Percentiles rank a stretch among this genome's conserved stretches.
Conservation (phyloP, 2,888 invertebrate species). For the Helleia helle region DNA sequence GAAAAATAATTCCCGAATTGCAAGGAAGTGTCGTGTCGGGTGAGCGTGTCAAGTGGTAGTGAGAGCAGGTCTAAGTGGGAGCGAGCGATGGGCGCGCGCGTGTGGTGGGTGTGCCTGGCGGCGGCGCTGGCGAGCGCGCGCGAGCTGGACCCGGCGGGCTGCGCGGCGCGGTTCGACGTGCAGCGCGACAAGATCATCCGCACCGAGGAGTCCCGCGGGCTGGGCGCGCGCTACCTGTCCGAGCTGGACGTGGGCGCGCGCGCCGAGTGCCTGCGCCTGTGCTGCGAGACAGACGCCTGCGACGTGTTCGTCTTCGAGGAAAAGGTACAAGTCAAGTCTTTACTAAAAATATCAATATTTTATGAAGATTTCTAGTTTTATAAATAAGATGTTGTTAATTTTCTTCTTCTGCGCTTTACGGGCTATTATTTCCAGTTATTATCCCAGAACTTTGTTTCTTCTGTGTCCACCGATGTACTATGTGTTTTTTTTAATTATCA, state of each 20-base stretch:
- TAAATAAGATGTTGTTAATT: too few species aligned
- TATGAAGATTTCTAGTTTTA: too few species aligned
- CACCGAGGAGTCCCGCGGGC: constrained; percentile 89
- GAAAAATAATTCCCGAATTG: background rate
- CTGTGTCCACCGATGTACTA: too few species aligned
- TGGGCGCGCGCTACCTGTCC: constrained; percentile 91
- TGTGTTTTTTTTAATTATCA: too few species aligned
- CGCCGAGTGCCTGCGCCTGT: constrained; percentile 87
- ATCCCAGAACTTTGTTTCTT: too few species aligned
- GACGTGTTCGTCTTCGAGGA: constrained; percentile 95
- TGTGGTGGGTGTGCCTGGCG: constrained; percentile 27
- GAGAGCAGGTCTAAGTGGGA: constrained; percentile 25
- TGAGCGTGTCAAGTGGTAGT: too few species aligned
- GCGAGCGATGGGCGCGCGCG: constrained; percentile 33
- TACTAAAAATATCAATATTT: too few species aligned
- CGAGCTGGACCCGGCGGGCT: constrained; percentile 78
- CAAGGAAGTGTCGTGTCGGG: background rate
- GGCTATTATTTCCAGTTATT: too few species aligned
- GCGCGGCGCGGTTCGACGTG: constrained; percentile 86
- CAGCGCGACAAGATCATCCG: constrained; percentile 92
- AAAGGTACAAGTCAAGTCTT: too few species aligned
- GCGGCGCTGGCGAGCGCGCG: constrained; percentile 41
- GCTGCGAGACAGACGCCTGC: constrained; percentile 90
- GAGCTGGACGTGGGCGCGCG: constrained; percentile 87
- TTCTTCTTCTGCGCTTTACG: too few species aligned